Evolutionary conservation across 2,888 invertebrate genomes (phyloP).

Genomic region (Pseudeuparius sepicola): DNA sequence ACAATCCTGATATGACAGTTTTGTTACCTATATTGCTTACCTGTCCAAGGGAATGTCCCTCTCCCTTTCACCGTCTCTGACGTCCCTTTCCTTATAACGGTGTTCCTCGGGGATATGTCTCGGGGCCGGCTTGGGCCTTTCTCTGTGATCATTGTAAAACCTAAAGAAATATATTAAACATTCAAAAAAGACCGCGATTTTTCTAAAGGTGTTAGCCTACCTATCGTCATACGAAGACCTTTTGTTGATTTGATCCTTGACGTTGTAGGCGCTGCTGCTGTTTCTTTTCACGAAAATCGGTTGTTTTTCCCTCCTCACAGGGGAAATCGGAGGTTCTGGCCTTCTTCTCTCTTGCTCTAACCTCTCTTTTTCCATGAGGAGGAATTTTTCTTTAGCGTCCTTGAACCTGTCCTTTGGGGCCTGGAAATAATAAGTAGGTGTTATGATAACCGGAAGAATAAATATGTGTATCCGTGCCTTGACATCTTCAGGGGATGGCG

Average conservation of each 20-base stretch:
- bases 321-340: conserved; percentile 31
- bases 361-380: conserved; percentile 64
- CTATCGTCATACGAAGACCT: conserved; percentile 19
- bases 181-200: not conserved
- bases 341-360: conserved; percentile 43
- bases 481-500: conserved; percentile 42
- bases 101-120: conserved; percentile 30
- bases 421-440: conserved; percentile 12
- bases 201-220: conserved; percentile 7
- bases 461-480: too few relatives aligned
- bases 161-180: conserved; percentile 14
- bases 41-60: conserved; percentile 23
- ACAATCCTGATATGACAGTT: too few relatives aligned
- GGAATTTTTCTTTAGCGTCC: conserved; percentile 79
- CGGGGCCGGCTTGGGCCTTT: conserved; percentile 33
- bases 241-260: too few relatives aligned
- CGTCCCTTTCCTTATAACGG: conserved; percentile 28
- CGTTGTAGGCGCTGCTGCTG: conserved; percentile 19
- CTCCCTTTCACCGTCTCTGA: conserved; percentile 25
- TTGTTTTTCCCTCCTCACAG: conserved; percentile 25
- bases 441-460: too few relatives aligned
- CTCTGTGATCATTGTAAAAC: conserved; percentile 26
- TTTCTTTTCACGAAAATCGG: conserved; percentile 28
- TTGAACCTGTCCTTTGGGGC: conserved; percentile 72
- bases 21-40: too few relatives aligned